Base-by-base conservation (phyloP, 2,113 vertebrate species). In the Phasianus colchicus region DNA sequence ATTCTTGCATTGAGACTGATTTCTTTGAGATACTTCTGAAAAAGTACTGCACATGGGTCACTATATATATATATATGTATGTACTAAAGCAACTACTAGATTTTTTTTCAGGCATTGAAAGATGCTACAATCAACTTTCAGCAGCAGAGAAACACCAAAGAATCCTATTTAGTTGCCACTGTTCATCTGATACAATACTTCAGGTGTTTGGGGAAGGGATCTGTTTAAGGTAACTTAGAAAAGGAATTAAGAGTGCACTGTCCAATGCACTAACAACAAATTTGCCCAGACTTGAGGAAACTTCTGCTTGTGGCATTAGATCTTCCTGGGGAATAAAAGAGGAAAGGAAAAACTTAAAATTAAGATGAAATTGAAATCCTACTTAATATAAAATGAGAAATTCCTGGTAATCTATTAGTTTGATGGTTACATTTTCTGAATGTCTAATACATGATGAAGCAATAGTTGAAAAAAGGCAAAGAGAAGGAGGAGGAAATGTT, bases 191-290 rank as follows among this genome's bases (percentile, higher is more conserved):
- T 48, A 34, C 3, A 72, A 13, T 17, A 25, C 45, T 34, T 60
- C 7, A 1, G 7, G 13, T 2, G 2, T 10, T 3, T 16, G 15
- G 8, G 38, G 17, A 67, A 16, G 6, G 64, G 1, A 55, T 66
- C 30, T 52, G 1, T 7, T 70, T 83, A 20, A 22, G 43, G 5
- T 40, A 8, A 25, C 42, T 71, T 58, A 55, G 50, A 84, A 91
- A 76, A 42, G 4, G 42, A 74, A 50, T 67, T 84, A 32, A 25
- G 18, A 9, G 32, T 21, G 4, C n/a, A 24, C 30, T 63, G 13
- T 25, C 4, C n/a, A 71, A 64, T 34, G 16, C 32, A 25, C 6
- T 64, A 57, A 64, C 6, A 0, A 1, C 6, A 24, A n/a, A 45
- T 57, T 80, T 60, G 64, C 2, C 42, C 10, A 47, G 21, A 48